A percentile compares a stretch with the other conserved stretches of the same genome.
Conservation (phyloP, 2,888 invertebrate species). For the Harpalus rufipes region DNA sequence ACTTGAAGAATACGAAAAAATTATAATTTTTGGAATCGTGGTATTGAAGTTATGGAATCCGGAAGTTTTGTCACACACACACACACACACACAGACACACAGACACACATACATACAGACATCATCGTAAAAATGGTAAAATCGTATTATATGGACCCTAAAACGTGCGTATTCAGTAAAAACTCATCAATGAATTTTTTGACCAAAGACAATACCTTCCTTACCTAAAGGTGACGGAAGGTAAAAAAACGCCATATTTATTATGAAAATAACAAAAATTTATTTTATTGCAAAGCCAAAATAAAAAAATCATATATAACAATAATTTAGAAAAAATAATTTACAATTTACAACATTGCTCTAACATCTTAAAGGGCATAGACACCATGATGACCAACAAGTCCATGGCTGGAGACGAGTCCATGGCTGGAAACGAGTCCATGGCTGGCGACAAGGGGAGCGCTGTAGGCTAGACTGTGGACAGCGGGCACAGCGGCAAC, state of each 20-base stretch:
- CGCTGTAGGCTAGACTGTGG: constrained; percentile 69
- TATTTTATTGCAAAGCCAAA: background rate
- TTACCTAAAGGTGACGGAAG: background rate
- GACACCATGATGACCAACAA: background rate
- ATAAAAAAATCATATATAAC: background rate
- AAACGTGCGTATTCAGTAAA: too few species aligned
- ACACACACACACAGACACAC: too few species aligned
- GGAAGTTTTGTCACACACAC: too few species aligned
- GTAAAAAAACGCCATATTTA: background rate
- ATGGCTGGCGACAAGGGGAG: constrained; percentile 62
- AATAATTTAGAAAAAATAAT: background rate
- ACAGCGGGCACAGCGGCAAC: constrained; percentile 70
- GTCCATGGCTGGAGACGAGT: constrained; percentile 61
- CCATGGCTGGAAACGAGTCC: constrained; percentile 53
- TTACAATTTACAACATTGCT: background rate
- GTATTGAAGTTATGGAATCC: too few species aligned
- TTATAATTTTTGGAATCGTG: too few species aligned
- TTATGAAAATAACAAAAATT: constrained; percentile 31
- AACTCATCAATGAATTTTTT: too few species aligned
- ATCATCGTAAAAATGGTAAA: too few species aligned
- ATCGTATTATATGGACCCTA: too few species aligned
- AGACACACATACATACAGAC: too few species aligned
- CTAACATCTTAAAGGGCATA: background rate
- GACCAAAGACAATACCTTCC: too few species aligned
- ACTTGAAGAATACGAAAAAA: too few species aligned